Evolutionary conservation across 2,888 invertebrate species (phyloP), one percentile per base, ranked within the genome.

Genomic region (Drosophila pullipes): DNA sequence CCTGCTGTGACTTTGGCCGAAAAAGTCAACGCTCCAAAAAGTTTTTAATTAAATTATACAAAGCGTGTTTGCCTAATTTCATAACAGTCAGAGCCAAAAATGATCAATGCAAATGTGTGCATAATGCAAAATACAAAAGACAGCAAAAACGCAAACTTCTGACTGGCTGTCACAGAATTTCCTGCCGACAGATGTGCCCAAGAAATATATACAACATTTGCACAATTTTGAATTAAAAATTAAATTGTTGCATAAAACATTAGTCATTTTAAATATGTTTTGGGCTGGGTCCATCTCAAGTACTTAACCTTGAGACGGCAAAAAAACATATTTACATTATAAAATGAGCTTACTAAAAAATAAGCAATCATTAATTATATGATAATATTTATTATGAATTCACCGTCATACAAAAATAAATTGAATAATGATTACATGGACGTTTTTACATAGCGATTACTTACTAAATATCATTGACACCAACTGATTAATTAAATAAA

Each of bases 31-130:
- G 72, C 53, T 55, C 31, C 37, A 44, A 64, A 86, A 86, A 85
- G 80, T 85, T 86, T 86, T 85, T 85, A 86, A 86, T 90, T 90
- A 88, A 88, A 86, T 85, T 85, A 89, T 70, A 72, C 79, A 74
- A 83, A 79, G 75, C 73, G 63, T 79, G 85, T 81, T 87, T 87
- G 70, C 75, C 72, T 60, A 69, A 86, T 81, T 74, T 79, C 59
- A 78, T 72, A 70, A 78, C 55, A 60, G 39, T 37, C 59, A 53
- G n/a, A 57, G 52, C 11, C 47, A 67, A 44, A 30, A 41, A 22
- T 47, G 22, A 44, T 44, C 30, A 61, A 62, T 47, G 50, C 49
- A 78, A 69, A 65, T 49, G 25, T 47, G 37, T 31, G 25, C 47
- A 50, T n/a, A 16, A 50, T 35, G n/a, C 50, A 52, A 31, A 47